These are phyloP conservation scores for Melanotaenia boesemani DNA, from an alignment of 2,797 vertebrate genomes.

Conservation along the genomic window DNA sequence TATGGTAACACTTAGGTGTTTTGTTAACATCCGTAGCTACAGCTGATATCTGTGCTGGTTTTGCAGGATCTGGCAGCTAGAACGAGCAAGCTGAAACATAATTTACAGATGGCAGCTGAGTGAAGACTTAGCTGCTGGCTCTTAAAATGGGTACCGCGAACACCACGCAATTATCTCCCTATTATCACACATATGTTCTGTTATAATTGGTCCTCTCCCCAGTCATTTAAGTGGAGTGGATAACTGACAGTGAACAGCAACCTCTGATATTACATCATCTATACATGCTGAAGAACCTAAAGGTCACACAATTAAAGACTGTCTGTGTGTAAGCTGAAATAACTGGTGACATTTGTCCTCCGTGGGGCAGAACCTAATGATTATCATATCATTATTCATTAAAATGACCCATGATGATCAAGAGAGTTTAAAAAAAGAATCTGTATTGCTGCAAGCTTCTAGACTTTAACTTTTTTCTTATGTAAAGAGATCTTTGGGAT, in stretches of 20 bases:
- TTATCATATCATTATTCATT: conserved; percentile 13
- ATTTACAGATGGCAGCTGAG: conserved; percentile 66
- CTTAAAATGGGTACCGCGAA: conserved; percentile 72
- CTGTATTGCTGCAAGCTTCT: neutral
- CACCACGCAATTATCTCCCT: conserved; percentile 79
- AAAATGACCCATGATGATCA: neutral
- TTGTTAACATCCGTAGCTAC: conserved; percentile 27
- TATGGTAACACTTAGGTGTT: conserved; percentile 16
- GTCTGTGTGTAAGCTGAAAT: neutral
- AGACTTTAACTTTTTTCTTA: neutral
- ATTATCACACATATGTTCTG: conserved; percentile 78
- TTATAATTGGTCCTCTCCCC: conserved; percentile 74
- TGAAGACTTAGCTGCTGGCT: conserved; percentile 66
- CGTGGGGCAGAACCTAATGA: neutral
- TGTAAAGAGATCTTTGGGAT: neutral
- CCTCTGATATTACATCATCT: conserved; percentile 42
- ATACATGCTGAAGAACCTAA: conserved; percentile 25
- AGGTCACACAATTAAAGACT: conserved; percentile 30
- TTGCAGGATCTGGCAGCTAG: conserved; percentile 5
- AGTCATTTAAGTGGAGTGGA: conserved; percentile 58
- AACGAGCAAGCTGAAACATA: conserved; percentile 51
- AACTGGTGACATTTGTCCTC: neutral
- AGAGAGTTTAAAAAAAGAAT: neutral
- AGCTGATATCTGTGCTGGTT: conserved; percentile 23
- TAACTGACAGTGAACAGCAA: conserved; percentile 46